These are phyloP conservation scores for Corbicula japonica DNA, from an alignment of 2,888 invertebrate genomes.

Conservation along the genomic window DNA sequence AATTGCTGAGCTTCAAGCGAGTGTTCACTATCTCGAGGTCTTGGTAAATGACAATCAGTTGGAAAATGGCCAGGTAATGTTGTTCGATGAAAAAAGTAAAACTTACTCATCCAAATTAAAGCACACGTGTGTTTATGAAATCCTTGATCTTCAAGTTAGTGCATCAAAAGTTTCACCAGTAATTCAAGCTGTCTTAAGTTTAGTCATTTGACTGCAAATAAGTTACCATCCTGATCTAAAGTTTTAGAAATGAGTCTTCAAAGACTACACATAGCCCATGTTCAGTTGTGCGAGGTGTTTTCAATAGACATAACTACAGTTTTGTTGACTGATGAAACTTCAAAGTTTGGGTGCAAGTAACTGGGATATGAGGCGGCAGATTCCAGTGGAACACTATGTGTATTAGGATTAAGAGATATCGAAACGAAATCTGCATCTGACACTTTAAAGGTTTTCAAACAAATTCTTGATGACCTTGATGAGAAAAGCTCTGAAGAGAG, in stretches of 20 bases:
- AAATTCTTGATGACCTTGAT: constrained; percentile 41
- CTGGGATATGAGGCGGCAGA: constrained; percentile 50
- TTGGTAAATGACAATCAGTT: constrained; percentile 23
- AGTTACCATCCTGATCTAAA: constrained; percentile 38
- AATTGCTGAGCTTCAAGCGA: constrained; percentile 16
- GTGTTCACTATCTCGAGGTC: constrained; percentile 15
- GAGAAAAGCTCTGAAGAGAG: constrained; percentile 10
- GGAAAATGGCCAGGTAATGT: neutral
- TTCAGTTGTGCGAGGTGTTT: constrained; percentile 47
- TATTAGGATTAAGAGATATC: constrained; percentile 50
- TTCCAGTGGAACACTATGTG: constrained; percentile 31
- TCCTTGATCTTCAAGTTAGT: constrained; percentile 33
- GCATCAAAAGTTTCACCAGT: constrained; percentile 37
- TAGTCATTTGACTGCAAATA: constrained; percentile 39
- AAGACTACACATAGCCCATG: constrained; percentile 41
- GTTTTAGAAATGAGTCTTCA: constrained; percentile 55
- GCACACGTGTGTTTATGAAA: constrained; percentile 46
- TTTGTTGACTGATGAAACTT: constrained; percentile 50
- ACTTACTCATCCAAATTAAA: constrained; percentile 20
- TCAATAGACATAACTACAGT: constrained; percentile 39
- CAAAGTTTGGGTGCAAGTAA: constrained; percentile 44
- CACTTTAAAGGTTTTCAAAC: constrained; percentile 45
- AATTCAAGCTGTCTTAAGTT: constrained; percentile 27
- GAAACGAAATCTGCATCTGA: constrained; percentile 38
- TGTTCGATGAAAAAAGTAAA: constrained; percentile 36